A percentile compares a stretch with the other conserved stretches of the same genome.
These are phyloP conservation scores for Aethina tumida DNA, from an alignment of 1,140 invertebrate genomes.

Conservation along the genomic window DNA sequence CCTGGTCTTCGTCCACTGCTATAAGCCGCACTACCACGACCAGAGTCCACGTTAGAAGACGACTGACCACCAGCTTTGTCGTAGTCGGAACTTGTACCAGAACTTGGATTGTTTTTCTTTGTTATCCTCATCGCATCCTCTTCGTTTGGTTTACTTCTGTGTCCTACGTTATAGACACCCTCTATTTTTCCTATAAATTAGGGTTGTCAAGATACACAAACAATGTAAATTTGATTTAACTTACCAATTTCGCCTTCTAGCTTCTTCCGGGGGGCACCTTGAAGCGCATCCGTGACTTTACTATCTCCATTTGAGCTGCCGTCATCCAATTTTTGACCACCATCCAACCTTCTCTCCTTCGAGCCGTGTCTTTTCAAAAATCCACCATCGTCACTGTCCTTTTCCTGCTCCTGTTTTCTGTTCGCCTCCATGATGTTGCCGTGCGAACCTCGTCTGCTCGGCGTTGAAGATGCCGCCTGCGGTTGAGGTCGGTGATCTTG, in stretches of 20 bases:
- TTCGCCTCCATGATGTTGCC: constrained; percentile 43
- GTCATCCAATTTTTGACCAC: constrained; percentile 1
- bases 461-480: constrained; percentile 29
- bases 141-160: constrained; percentile 16
- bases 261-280: constrained; percentile 27
- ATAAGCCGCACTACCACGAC: constrained; percentile 63
- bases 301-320: constrained; percentile 16
- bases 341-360: constrained; percentile 7
- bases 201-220: background rate
- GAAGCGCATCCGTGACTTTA: constrained; percentile 22
- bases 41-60: constrained; percentile 64
- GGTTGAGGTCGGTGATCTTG: constrained; percentile 34
- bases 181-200: constrained; percentile 22
- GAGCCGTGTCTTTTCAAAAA: constrained; percentile 34
- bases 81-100: constrained; percentile 51
- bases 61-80: constrained; percentile 57
- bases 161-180: constrained; percentile 32
- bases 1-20: constrained; percentile 54
- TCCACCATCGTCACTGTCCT: constrained; percentile 49
- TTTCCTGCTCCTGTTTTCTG: constrained; percentile 33
- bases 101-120: constrained; percentile 45
- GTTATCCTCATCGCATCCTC: constrained; percentile 28
- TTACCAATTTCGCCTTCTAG: constrained; percentile 33
- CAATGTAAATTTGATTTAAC: background rate
- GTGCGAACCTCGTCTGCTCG: constrained; percentile 43